phyloP scores from a whole-genome alignment of 30 jellyfish, hydroid and myxozoan species.

The Cassiopea xamachana region DNA sequence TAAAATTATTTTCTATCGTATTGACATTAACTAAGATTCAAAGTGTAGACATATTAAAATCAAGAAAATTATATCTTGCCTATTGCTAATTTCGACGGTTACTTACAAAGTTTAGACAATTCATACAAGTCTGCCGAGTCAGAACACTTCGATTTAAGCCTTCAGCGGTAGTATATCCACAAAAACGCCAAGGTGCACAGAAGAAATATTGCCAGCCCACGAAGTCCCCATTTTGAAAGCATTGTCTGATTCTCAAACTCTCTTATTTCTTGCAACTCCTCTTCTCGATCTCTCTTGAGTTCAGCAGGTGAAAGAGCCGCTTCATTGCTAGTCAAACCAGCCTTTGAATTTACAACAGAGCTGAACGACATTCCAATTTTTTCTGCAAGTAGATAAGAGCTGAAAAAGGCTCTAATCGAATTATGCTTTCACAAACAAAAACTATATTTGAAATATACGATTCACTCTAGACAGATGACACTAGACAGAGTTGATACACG shows the following conservation, averaged over 20 bases:
- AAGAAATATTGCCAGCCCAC: slow-evolving; percentile 57
- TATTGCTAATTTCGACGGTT: not conserved
- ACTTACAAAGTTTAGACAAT: not conserved
- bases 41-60: not conserved
- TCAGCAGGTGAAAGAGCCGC: slow-evolving; percentile 27
- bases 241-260: slow-evolving; percentile 75
- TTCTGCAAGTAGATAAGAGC: slow-evolving; percentile 18
- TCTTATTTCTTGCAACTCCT: slow-evolving; percentile 72
- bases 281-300: slow-evolving; percentile 43
- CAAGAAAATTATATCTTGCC: not conserved
- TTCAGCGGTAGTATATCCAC: slow-evolving; percentile 85
- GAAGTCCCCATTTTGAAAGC: slow-evolving; percentile 68
- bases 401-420: not conserved
- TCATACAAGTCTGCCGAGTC: not conserved
- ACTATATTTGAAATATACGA: too few relatives aligned
- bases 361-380: slow-evolving; percentile 51
- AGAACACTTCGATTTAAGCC: not conserved
- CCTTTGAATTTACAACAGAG: slow-evolving; percentile 61
- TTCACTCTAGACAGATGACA: too few relatives aligned
- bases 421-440: too few relatives aligned
- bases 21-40: not conserved
- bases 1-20: too few relatives aligned
- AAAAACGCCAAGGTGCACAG: slow-evolving; percentile 67
- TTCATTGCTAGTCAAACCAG: slow-evolving; percentile 51
- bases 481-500: too few relatives aligned